Percentiles rank a stretch among this genome's conserved stretches.
Conservation (phyloP, 2,888 invertebrate species). For the Alloplasta piceator region DNA sequence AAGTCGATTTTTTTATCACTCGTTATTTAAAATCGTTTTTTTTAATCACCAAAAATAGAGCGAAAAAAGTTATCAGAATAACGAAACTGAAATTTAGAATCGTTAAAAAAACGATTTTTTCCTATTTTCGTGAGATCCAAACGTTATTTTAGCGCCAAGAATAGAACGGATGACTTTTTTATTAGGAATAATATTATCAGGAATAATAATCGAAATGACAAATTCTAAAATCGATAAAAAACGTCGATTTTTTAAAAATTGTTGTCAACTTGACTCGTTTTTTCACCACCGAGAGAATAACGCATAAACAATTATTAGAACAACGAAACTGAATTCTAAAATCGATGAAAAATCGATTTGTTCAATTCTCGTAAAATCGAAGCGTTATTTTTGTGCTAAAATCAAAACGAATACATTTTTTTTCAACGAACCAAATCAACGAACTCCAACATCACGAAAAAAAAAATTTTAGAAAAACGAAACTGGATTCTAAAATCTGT, state of each 20-base stretch:
- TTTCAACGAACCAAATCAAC: too few species aligned
- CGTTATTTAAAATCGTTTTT: too few species aligned
- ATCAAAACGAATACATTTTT: too few species aligned
- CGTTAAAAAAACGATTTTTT: neutral
- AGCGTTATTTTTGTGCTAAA: neutral
- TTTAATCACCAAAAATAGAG: too few species aligned
- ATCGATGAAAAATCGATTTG: neutral
- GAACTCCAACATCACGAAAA: conserved; percentile 1
- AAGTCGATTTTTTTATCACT: neutral
- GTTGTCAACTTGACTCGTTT: too few species aligned
- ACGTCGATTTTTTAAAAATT: neutral
- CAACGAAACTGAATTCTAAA: conserved; percentile 11
- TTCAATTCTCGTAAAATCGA: neutral
- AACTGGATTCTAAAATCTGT: neutral
- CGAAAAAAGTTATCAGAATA: conserved; percentile 10
- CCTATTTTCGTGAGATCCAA: neutral
- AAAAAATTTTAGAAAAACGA: conserved; percentile 19
- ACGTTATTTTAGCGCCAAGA: neutral
- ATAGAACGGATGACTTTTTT: too few species aligned
- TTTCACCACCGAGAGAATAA: too few species aligned
- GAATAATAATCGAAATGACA: conserved; percentile 10
- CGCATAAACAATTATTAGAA: conserved; percentile 12
- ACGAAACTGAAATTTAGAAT: conserved; percentile 4
- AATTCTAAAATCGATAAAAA: neutral
- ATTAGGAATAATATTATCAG: too few species aligned